Evolutionary conservation across 2,888 invertebrate species (phyloP).

Genomic region (Scaptomyza cyrtandrae): DNA sequence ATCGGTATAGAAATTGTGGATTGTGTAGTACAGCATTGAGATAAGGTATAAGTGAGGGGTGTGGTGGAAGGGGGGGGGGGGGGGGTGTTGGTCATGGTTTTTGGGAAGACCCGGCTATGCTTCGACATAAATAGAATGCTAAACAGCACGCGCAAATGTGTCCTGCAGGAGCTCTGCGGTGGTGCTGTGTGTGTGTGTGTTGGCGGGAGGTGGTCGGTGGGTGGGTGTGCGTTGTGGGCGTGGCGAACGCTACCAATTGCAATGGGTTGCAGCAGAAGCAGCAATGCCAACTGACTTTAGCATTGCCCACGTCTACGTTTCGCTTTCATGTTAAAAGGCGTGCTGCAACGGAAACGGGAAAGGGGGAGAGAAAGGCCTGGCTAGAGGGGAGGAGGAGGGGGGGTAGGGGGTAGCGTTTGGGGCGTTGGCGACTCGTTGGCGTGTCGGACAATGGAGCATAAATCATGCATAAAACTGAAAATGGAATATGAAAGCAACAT

Average conservation of each 20-base stretch:
- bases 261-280: slow-evolving; percentile 19
- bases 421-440: slow-evolving; percentile 51
- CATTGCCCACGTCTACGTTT: slow-evolving; percentile 60
- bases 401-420: background rate
- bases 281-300: slow-evolving; percentile 57
- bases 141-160: slow-evolving; percentile 62
- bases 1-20: slow-evolving; percentile 25
- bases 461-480: slow-evolving; percentile 70
- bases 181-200: background rate
- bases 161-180: slow-evolving; percentile 43
- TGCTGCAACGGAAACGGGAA: background rate
- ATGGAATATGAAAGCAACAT: slow-evolving; percentile 85
- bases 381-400: background rate
- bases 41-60: slow-evolving; percentile 5
- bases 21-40: slow-evolving; percentile 1
- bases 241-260: slow-evolving; percentile 16
- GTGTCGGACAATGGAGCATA: slow-evolving; percentile 65
- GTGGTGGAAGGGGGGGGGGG: background rate
- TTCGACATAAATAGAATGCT: slow-evolving; percentile 65
- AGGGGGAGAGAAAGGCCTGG: too few relatives aligned
- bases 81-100: background rate
- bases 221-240: slow-evolving; percentile 30
- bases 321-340: slow-evolving; percentile 46
- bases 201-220: slow-evolving; percentile 10
- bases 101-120: slow-evolving; percentile 29